phyloP scores from a whole-genome alignment of 2,888 invertebrate genomes.

The Camponotus fellah region DNA sequence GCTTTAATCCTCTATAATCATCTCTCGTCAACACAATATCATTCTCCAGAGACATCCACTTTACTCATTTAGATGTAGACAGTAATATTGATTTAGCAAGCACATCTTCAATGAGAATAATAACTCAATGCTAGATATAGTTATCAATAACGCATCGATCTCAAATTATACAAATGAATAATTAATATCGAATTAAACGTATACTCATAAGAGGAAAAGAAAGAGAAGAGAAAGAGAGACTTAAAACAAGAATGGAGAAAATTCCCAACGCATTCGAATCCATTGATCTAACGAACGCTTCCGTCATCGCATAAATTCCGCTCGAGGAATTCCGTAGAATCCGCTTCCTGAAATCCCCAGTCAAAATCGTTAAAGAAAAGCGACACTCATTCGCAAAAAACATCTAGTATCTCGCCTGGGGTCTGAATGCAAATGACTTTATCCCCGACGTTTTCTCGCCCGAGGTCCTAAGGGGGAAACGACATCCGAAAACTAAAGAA shows the following conservation, averaged over 20 bases:
- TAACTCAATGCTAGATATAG: slow-evolving; percentile 13
- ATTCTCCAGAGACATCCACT: not conserved
- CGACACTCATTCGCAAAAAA: slow-evolving; percentile 36
- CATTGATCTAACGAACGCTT: slow-evolving; percentile 27
- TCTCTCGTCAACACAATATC: slow-evolving; percentile 16
- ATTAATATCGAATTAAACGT: slow-evolving; percentile 14
- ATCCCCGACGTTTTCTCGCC: slow-evolving; percentile 48
- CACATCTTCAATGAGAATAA: slow-evolving; percentile 6
- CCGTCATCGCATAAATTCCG: slow-evolving; percentile 52
- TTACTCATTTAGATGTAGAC: slow-evolving; percentile 23
- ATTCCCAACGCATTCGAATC: slow-evolving; percentile 15
- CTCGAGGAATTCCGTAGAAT: slow-evolving; percentile 7
- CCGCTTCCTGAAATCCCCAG: slow-evolving; percentile 25
- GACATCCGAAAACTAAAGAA: slow-evolving; percentile 74
- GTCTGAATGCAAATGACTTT: slow-evolving; percentile 74
- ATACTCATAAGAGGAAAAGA: not conserved
- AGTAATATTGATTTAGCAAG: slow-evolving; percentile 47
- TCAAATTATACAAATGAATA: slow-evolving; percentile 17
- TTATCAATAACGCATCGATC: not conserved
- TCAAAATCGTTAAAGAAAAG: slow-evolving; percentile 37
- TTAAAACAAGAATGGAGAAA: slow-evolving; percentile 1
- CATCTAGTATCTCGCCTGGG: slow-evolving; percentile 19
- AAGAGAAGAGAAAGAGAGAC: not conserved
- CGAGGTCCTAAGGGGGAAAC: slow-evolving; percentile 23
- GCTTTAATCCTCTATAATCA: not conserved